phyloP scores from a whole-genome alignment of 2,888 invertebrate genomes.

The Alcis repandata region DNA sequence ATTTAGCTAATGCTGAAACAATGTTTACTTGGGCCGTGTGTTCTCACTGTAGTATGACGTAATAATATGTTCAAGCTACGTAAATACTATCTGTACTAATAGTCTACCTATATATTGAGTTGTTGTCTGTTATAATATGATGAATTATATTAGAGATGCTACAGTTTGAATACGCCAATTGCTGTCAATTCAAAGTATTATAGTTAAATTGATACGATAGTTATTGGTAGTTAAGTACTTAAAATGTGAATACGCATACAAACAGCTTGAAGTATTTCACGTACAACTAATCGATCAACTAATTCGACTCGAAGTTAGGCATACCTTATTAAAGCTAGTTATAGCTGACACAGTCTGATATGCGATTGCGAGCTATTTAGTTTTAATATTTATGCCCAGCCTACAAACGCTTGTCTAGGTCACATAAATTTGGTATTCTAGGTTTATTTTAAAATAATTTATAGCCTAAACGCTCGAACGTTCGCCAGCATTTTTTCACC shows the following conservation, averaged over 20 bases:
- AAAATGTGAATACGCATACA: no score
- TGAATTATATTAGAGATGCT: no score
- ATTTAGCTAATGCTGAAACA: slow-evolving; percentile 5
- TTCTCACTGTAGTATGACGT: slow-evolving; percentile 11
- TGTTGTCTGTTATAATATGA: no score
- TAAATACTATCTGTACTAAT: not conserved
- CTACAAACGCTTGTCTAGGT: slow-evolving; percentile 13
- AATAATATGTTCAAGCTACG: slow-evolving; percentile 2
- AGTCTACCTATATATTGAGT: no score
- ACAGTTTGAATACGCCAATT: no score
- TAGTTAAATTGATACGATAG: no score
- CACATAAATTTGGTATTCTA: slow-evolving; percentile 1
- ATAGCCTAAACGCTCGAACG: not conserved
- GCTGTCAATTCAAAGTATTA: no score
- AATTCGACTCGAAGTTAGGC: not conserved
- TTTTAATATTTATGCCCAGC: slow-evolving; percentile 5
- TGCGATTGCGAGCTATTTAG: slow-evolving; percentile 10
- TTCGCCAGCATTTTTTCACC: not conserved
- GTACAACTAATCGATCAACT: no score
- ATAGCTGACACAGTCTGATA: not conserved
- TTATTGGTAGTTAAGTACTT: no score
- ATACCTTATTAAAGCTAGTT: not conserved
- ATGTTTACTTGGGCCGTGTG: slow-evolving; percentile 8
- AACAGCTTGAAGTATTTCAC: no score
- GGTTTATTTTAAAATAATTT: slow-evolving; percentile 1